Base-by-base conservation (phyloP, 2,113 vertebrate species). In the Oxyruncus cristatus region DNA sequence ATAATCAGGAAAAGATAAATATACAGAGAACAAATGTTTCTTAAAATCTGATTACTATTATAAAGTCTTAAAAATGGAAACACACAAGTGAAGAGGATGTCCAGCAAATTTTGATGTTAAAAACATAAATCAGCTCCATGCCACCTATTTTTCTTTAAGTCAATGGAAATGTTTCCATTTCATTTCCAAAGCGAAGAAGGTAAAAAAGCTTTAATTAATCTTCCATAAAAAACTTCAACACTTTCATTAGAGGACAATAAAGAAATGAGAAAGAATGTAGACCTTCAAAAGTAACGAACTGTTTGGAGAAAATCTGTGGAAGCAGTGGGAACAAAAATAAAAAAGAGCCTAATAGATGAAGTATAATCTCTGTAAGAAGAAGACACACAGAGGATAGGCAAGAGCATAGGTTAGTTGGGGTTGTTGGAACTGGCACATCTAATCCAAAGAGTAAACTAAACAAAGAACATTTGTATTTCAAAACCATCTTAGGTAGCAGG, bases 371-470 rank as follows among this genome's bases (percentile, higher is more conserved):
- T 91, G 42, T 73, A 83, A 78, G 66, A 72, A 93, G 73, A 49
- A 86, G 87, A 75, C 62, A 77, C 83, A 91, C 63, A 79, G 77
- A 88, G 67, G 93, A 83, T 20, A 96, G 61, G 67, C 21, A 5
- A 89, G 85, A 95, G 63, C 85, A 80, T 89, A 73, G 92, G 86
- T 96, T 96, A 96, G 93, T 96, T 95, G 76, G 66, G 90, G 72
- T 93, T 92, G 63, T 75, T 97, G 87, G 89, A 89, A 90, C 71
- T 89, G 82, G 96, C 92, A 88, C 83, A 67, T 89, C 86, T 89
- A 94, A 97, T 96, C 94, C 93, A 91, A 97, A 95, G 94, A 90
- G 89, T 58, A 95, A 97, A 97, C 95, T 72, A 89, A 97, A 97
- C 58, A 83, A 37, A 76, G 95, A 96, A 96, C 50, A 62, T 95